These are phyloP conservation scores for Macrosoma leucophasiata DNA, from an alignment of 2,888 invertebrate species.

Conservation along the genomic window DNA sequence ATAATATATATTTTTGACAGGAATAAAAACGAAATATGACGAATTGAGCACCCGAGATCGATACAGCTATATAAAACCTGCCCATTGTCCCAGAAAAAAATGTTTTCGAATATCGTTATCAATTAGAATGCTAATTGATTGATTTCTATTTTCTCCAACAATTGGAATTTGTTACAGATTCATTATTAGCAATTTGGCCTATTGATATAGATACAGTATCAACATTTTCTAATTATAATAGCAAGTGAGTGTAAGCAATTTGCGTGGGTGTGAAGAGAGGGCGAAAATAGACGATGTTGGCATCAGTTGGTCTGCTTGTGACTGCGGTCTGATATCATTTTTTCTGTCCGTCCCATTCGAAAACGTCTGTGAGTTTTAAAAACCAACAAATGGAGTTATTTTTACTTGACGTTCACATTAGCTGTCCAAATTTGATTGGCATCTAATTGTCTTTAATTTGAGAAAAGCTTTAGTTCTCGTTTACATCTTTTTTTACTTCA, in stretches of 20 bases:
- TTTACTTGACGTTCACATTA: too few species aligned
- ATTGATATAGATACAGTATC: slow-evolving; percentile 52
- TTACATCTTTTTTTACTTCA: too few species aligned
- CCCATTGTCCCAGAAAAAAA: background rate
- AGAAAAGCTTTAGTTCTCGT: too few species aligned
- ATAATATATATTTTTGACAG: too few species aligned
- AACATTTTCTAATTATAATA: slow-evolving; percentile 69
- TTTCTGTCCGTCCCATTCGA: slow-evolving; percentile 24
- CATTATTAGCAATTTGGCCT: too few species aligned
- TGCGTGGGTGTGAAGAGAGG: slow-evolving; percentile 58
- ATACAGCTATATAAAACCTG: slow-evolving; percentile 1
- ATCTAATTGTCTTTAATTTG: too few species aligned
- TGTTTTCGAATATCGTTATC: background rate
- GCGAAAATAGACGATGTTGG: slow-evolving; percentile 64
- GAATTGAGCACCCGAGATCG: background rate
- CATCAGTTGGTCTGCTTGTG: slow-evolving; percentile 43
- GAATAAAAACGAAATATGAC: slow-evolving; percentile 5
- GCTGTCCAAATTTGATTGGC: too few species aligned
- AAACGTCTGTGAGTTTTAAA: too few species aligned
- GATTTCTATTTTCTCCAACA: too few species aligned
- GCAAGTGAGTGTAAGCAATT: slow-evolving; percentile 70
- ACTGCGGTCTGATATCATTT: slow-evolving; percentile 31
- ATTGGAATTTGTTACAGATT: too few species aligned
- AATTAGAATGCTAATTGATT: background rate
- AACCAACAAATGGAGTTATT: too few species aligned